Percentiles rank a stretch among this genome's conserved stretches.
These are phyloP conservation scores for Furcula furcula DNA, from an alignment of 2,888 invertebrate species.

Conservation along the genomic window DNA sequence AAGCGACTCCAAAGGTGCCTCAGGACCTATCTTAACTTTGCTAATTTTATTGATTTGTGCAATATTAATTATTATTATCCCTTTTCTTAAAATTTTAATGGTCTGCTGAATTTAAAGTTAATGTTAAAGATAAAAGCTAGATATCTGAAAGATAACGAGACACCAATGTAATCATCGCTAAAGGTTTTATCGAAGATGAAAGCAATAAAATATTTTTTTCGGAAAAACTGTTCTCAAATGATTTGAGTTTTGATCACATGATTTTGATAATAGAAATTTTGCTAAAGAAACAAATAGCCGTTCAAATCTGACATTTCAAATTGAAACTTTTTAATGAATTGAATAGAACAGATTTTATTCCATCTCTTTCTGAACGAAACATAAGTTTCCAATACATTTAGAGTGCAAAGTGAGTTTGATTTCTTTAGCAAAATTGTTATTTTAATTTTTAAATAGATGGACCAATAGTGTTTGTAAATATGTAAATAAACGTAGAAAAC, in stretches of 20 bases:
- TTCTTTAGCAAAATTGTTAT: constrained; percentile 16
- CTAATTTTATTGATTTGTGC: too few relatives aligned
- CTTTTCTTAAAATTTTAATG: constrained; percentile 18
- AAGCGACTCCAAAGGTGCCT: too few relatives aligned
- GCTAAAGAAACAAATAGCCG: constrained; percentile 16
- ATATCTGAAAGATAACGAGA: constrained; percentile 33
- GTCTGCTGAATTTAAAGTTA: constrained; percentile 33
- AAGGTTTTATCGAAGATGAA: constrained; percentile 38
- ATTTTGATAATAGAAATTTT: constrained; percentile 15
- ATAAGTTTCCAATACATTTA: too few relatives aligned
- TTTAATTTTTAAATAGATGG: constrained; percentile 69
- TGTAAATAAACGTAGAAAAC: constrained; percentile 68
- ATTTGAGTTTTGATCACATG: constrained; percentile 22
- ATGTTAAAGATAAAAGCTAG: constrained; percentile 33
- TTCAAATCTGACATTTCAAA: too few relatives aligned
- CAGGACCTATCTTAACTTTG: too few relatives aligned
- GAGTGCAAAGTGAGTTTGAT: too few relatives aligned
- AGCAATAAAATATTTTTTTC: constrained; percentile 46
- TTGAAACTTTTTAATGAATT: too few relatives aligned
- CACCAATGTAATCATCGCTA: constrained; percentile 45
- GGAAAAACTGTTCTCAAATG: constrained; percentile 16
- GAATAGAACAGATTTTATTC: too few relatives aligned
- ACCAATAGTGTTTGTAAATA: constrained; percentile 78
- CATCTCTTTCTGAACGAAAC: too few relatives aligned
- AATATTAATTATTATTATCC: not conserved